Evolutionary conservation across 2,888 invertebrate genomes (phyloP).

Genomic region (Dryadula phaetusa): DNA sequence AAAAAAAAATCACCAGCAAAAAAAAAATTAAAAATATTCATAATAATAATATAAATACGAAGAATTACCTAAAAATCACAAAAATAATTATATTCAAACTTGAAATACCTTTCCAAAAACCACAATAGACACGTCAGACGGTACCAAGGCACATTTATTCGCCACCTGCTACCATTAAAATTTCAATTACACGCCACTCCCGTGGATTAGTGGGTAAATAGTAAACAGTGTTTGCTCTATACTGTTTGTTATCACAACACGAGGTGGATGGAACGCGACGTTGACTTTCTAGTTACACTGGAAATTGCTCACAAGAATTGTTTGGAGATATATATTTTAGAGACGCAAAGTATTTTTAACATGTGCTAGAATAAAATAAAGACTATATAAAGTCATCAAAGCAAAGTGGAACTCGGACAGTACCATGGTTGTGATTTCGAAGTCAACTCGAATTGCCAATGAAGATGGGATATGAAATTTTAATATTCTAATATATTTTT

Average conservation of each 20-base stretch:
- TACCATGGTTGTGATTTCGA: too few relatives aligned
- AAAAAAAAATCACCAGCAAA: too few relatives aligned
- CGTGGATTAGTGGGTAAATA: slow-evolving; percentile 44
- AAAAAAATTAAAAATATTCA: too few relatives aligned
- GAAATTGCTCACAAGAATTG: slow-evolving; percentile 1
- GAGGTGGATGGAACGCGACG: not conserved
- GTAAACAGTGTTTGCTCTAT: slow-evolving; percentile 36
- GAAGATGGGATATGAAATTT: too few relatives aligned
- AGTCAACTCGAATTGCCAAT: too few relatives aligned
- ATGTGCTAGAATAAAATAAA: too few relatives aligned
- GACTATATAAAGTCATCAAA: too few relatives aligned
- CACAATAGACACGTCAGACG: not conserved
- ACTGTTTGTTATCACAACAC: slow-evolving; percentile 32
- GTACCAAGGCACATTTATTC: slow-evolving; percentile 6
- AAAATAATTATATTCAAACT: not conserved
- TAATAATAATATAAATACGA: too few relatives aligned
- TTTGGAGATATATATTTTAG: not conserved
- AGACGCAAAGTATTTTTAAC: not conserved
- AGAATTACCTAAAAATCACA: too few relatives aligned
- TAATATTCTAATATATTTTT: too few relatives aligned
- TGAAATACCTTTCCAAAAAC: not conserved
- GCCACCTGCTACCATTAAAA: slow-evolving; percentile 68
- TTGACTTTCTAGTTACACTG: slow-evolving; percentile 13
- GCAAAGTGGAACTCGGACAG: too few relatives aligned
- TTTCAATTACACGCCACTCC: slow-evolving; percentile 61